These are phyloP conservation scores for Chaetophractus vellerosus DNA, from an alignment of 2,797 vertebrate species.

Conservation along the genomic window DNA sequence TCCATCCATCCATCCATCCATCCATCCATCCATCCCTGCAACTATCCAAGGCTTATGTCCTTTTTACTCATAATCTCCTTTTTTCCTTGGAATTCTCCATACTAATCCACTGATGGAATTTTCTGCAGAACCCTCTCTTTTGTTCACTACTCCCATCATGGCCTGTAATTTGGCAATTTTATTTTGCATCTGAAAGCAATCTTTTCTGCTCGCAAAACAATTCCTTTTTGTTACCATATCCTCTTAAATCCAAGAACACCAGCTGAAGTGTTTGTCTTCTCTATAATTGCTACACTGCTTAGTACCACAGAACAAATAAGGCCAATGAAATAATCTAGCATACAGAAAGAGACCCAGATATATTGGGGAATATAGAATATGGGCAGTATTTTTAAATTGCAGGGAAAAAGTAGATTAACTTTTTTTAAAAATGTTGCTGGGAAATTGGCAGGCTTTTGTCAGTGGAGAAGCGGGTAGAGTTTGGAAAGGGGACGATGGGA, in stretches of 20 bases:
- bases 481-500: background rate
- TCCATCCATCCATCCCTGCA: too few species aligned
- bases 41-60: background rate
- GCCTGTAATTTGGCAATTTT: constrained; percentile 61
- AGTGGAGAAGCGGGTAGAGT: background rate
- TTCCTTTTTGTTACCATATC: constrained; percentile 16
- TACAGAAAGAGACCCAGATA: constrained; percentile 38
- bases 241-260: constrained; percentile 47
- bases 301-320: constrained; percentile 41
- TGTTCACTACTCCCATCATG: constrained; percentile 22
- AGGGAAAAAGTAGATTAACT: background rate
- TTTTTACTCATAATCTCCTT: constrained; percentile 1
- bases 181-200: constrained; percentile 62
- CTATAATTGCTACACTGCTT: constrained; percentile 41
- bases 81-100: constrained; percentile 21
- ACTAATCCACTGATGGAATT: background rate
- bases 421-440: background rate
- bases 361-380: background rate
- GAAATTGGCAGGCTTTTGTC: background rate
- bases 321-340: background rate
- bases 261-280: constrained; percentile 54
- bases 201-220: constrained; percentile 48
- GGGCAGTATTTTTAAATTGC: background rate
- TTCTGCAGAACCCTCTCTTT: background rate
- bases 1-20: background rate